Percentiles rank a stretch among this genome's conserved stretches.
These are phyloP conservation scores for Stegophylla sp. DNA, from an alignment of 2,888 invertebrate species.

Conservation along the genomic window DNA sequence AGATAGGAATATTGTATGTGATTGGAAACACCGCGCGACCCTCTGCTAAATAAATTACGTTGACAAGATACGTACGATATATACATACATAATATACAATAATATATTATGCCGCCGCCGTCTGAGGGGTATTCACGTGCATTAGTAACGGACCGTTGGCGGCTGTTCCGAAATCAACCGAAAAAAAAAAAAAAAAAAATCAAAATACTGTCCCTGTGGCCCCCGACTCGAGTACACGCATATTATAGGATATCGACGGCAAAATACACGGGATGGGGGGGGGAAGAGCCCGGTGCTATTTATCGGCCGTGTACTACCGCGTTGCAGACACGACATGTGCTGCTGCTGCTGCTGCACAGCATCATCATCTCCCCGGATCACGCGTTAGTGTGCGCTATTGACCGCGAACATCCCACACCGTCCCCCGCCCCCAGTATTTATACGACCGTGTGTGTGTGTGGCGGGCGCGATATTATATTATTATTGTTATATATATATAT, in stretches of 20 bases:
- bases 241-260: background rate
- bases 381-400: background rate
- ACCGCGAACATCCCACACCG: conserved; percentile 44
- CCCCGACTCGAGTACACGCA: background rate
- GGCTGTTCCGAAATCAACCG: conserved; percentile 38
- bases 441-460: background rate
- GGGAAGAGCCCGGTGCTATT: conserved; percentile 45
- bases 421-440: background rate
- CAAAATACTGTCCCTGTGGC: background rate
- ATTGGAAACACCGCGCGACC: conserved; percentile 32
- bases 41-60: conserved; percentile 47
- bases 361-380: conserved; percentile 23
- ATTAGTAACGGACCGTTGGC: conserved; percentile 56
- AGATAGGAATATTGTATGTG: conserved; percentile 17
- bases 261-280: background rate
- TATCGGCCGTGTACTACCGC: conserved; percentile 37
- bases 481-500: conserved; percentile 5
- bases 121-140: background rate
- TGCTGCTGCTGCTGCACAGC: background rate
- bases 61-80: conserved; percentile 34
- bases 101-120: too few species aligned
- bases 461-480: background rate
- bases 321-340: conserved; percentile 7
- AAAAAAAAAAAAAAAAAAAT: too few species aligned
- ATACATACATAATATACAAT: too few species aligned